A percentile compares a stretch with the other conserved stretches of the same genome.
phyloP scores from a whole-genome alignment of 2,113 vertebrate genomes.

The Phylloscopus whistleri region DNA sequence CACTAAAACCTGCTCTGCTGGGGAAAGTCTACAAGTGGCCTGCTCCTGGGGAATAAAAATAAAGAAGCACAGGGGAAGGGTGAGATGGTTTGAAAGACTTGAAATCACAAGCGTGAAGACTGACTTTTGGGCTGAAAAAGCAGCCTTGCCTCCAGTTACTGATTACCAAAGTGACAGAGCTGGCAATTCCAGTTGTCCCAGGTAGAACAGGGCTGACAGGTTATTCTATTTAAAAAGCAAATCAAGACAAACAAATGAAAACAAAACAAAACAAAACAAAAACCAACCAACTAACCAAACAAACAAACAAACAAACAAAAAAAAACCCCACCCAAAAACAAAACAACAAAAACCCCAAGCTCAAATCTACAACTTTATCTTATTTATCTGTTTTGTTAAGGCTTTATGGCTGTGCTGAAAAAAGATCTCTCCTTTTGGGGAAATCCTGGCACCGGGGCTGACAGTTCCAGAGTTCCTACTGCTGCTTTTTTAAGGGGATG shows the following conservation, averaged over 20 bases:
- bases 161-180: background rate
- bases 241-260: background rate
- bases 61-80: background rate
- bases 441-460: rapidly evolving
- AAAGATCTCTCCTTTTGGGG: background rate
- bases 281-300: too few species aligned
- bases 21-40: background rate
- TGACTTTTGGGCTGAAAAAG: background rate
- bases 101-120: background rate
- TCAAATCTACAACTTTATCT: background rate
- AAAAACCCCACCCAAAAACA: too few species aligned
- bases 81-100: background rate
- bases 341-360: background rate
- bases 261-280: background rate
- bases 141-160: background rate
- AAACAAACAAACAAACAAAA: too few species aligned
- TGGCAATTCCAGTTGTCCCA: background rate
- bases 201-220: background rate
- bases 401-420: background rate
- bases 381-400: background rate
- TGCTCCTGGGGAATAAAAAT: rapidly evolving
- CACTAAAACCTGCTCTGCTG: background rate
- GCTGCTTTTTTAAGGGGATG: background rate
- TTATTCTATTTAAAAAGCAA: background rate
- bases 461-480: background rate